These are phyloP conservation scores for Odontophorus gujanensis DNA, from an alignment of 2,113 vertebrate genomes.

Conservation along the genomic window DNA sequence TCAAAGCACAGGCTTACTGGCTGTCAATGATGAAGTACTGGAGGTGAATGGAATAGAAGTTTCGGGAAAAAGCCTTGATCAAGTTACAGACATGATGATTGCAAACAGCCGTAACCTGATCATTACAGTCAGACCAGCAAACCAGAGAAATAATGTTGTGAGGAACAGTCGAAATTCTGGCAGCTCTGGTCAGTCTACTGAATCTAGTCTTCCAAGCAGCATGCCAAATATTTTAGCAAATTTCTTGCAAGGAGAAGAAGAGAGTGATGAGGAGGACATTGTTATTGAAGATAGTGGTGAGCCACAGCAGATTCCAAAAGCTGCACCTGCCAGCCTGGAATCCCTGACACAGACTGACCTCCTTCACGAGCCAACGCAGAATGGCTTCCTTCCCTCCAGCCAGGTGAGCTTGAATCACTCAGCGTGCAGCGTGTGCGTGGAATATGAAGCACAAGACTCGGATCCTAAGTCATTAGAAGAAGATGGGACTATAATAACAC, in stretches of 20 bases:
- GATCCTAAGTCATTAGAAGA: conserved; percentile 86
- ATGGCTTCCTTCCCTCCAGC: conserved; percentile 82
- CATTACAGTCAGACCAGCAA: conserved; percentile 94
- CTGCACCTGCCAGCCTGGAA: conserved; percentile 73
- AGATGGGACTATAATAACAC: conserved; percentile 95
- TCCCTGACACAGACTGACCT: conserved; percentile 85
- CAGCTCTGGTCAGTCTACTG: conserved; percentile 93
- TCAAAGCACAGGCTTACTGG: conserved; percentile 93
- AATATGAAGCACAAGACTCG: conserved; percentile 69
- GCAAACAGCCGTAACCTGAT: conserved; percentile 99
- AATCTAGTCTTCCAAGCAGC: conserved; percentile 86
- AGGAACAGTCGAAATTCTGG: conserved; percentile 89
- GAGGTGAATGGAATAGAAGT: conserved; percentile 98
- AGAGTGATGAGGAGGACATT: conserved; percentile 93
- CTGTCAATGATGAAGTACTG: conserved; percentile 96
- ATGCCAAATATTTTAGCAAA: conserved; percentile 81
- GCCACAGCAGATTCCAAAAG: conserved; percentile 79
- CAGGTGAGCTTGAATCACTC: conserved; percentile 73
- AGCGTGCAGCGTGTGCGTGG: conserved; percentile 58
- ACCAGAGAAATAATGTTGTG: conserved; percentile 95
- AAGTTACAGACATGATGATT: conserved; percentile 99
- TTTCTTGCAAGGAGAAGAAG: conserved; percentile 85
- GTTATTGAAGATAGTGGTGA: conserved; percentile 86
- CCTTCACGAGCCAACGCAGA: conserved; percentile 83
- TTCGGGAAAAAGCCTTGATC: conserved; percentile 93